A percentile compares a stretch with the other conserved stretches of the same genome.
phyloP scores from a whole-genome alignment of 2,888 invertebrate genomes.

The Ischnus inquisitorius region DNA sequence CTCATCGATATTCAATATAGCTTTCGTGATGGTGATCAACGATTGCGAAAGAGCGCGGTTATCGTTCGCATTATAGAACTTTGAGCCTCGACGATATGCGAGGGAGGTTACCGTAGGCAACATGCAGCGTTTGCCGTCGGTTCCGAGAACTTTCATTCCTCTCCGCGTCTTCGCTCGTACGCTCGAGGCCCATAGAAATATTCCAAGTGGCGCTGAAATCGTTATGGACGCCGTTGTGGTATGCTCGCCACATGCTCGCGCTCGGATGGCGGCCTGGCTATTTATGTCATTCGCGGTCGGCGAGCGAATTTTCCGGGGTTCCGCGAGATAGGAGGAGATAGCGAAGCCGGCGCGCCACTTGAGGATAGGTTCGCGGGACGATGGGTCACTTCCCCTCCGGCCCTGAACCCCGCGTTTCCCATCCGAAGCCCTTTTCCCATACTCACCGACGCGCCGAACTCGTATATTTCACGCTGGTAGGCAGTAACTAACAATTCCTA shows the following conservation, averaged over 20 bases:
- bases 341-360: conserved; percentile 51
- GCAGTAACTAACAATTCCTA: conserved; percentile 84
- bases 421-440: conserved; percentile 36
- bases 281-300: conserved; percentile 44
- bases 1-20: not conserved
- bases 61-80: not conserved
- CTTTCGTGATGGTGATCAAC: not conserved
- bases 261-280: conserved; percentile 36
- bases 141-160: not conserved
- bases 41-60: not conserved
- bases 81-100: not conserved
- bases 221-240: conserved; percentile 27
- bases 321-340: conserved; percentile 42
- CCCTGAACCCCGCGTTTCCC: conserved; percentile 36
- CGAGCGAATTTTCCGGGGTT: conserved; percentile 57
- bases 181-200: conserved; percentile 12
- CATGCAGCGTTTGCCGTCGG: not conserved
- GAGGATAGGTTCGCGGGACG: conserved; percentile 55
- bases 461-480: conserved; percentile 80
- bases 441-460: conserved; percentile 72
- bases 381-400: conserved; percentile 19
- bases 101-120: not conserved
- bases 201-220: conserved; percentile 34
- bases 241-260: not conserved
- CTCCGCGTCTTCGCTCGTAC: not conserved